These are phyloP conservation scores for Acrocephalus kingi DNA, from an alignment of 2,113 vertebrate genomes.

Conservation along the genomic window DNA sequence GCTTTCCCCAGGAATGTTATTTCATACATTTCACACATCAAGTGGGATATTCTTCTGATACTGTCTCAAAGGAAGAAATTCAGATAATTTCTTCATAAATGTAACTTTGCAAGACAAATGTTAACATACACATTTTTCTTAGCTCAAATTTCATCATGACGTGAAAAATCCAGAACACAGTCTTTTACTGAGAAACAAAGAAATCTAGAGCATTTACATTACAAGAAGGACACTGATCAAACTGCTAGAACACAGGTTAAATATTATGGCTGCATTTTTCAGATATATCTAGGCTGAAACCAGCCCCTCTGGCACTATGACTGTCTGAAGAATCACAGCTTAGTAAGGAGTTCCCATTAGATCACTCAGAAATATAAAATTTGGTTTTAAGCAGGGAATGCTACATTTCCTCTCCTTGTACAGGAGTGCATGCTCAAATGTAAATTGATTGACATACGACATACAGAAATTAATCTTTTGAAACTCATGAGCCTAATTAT, in stretches of 20 bases:
- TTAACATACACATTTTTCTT: not conserved
- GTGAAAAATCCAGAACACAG: not conserved
- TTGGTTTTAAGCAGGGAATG: accelerated
- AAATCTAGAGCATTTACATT: not conserved
- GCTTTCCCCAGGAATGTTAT: not conserved
- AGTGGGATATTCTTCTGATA: not conserved
- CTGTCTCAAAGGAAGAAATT: not conserved
- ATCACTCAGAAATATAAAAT: not conserved
- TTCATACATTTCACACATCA: not conserved
- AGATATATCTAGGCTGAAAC: not conserved
- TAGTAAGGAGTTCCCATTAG: not conserved
- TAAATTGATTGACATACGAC: not conserved
- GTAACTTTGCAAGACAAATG: not conserved
- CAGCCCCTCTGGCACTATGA: not conserved
- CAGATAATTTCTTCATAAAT: not conserved
- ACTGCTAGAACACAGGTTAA: not conserved
- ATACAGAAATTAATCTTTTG: not conserved
- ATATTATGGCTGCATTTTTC: not conserved
- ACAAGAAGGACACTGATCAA: not conserved
- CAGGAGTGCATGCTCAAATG: not conserved
- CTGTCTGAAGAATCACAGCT: not conserved
- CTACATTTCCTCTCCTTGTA: not conserved
- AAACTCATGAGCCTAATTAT: not conserved
- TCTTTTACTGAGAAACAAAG: not conserved
- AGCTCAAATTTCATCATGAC: not conserved